phyloP scores from a whole-genome alignment of 2,888 invertebrate genomes.

The Microctonus brassicae region DNA sequence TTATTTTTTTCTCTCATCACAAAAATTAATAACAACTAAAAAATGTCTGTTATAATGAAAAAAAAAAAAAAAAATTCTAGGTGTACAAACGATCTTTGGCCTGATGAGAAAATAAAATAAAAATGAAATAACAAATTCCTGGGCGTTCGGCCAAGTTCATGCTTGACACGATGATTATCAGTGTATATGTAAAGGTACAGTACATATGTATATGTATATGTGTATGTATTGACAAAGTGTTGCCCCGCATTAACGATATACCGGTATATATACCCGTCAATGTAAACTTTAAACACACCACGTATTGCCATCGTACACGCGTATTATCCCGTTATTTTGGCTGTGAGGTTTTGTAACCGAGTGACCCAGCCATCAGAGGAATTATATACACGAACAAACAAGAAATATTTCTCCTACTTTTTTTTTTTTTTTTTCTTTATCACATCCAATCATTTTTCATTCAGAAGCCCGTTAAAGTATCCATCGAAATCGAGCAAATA shows the following conservation, averaged over 20 bases:
- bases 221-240: constrained; percentile 19
- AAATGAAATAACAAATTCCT: constrained; percentile 15
- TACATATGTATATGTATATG: not conserved
- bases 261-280: constrained; percentile 54
- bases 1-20: too few species aligned
- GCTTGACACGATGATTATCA: constrained; percentile 19
- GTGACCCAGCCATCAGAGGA: constrained; percentile 59
- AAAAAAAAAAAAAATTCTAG: too few species aligned
- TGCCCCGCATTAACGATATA: constrained; percentile 32
- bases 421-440: not conserved
- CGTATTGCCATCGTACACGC: constrained; percentile 30
- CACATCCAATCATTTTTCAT: not conserved
- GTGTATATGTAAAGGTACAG: not conserved
- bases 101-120: not conserved
- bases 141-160: constrained; percentile 23
- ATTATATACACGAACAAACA: not conserved
- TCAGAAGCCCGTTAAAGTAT: not conserved
- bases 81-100: not conserved
- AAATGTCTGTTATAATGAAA: too few species aligned
- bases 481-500: not conserved
- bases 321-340: constrained; percentile 64
- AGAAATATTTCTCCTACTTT: not conserved
- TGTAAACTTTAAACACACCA: constrained; percentile 41
- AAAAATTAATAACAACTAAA: too few species aligned
- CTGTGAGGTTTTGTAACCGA: constrained; percentile 66